Conservation (phyloP, 2,888 invertebrate species). For the Mesoligia furuncula region DNA sequence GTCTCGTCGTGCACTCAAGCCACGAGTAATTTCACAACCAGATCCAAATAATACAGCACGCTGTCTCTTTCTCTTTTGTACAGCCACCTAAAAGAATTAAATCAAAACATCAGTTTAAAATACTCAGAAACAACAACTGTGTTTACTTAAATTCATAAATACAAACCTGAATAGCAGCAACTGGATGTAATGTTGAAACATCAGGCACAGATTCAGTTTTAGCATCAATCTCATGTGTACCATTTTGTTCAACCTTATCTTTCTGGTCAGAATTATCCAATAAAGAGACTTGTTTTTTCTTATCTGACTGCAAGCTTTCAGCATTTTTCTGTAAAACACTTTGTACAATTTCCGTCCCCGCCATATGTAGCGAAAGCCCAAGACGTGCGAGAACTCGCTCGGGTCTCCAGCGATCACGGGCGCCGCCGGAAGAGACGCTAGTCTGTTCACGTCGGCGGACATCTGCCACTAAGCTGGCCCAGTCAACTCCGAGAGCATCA, state of each 20-base stretch:
- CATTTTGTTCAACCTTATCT: constrained; percentile 76
- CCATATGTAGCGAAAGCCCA: constrained; percentile 95
- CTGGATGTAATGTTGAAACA: constrained; percentile 85
- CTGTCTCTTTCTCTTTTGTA: constrained; percentile 90
- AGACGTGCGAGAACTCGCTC: constrained; percentile 94
- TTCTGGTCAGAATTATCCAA: constrained; percentile 67
- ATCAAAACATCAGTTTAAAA: constrained; percentile 3
- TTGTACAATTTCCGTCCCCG: constrained; percentile 90
- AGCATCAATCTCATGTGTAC: constrained; percentile 72
- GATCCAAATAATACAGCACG: constrained; percentile 93
- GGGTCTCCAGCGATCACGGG: constrained; percentile 95
- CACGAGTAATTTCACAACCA: constrained; percentile 94
- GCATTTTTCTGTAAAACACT: constrained; percentile 81
- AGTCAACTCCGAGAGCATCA: constrained; percentile 98
- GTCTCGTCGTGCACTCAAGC: constrained; percentile 95
- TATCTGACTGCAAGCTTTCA: constrained; percentile 73
- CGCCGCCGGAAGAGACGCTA: constrained; percentile 88
- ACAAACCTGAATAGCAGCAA: constrained; percentile 89
- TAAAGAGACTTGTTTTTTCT: constrained; percentile 63
- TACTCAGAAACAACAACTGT: background rate
- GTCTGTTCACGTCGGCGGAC: constrained; percentile 90
- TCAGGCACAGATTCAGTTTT: constrained; percentile 73
- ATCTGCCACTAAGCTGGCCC: constrained; percentile 97
- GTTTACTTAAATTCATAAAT: background rate
- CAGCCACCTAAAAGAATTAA: constrained; percentile 89